Evolutionary conservation across 2,113 vertebrate species (phyloP), one percentile per base, ranked within the genome.

Genomic region (Phoxinus phoxinus): DNA sequence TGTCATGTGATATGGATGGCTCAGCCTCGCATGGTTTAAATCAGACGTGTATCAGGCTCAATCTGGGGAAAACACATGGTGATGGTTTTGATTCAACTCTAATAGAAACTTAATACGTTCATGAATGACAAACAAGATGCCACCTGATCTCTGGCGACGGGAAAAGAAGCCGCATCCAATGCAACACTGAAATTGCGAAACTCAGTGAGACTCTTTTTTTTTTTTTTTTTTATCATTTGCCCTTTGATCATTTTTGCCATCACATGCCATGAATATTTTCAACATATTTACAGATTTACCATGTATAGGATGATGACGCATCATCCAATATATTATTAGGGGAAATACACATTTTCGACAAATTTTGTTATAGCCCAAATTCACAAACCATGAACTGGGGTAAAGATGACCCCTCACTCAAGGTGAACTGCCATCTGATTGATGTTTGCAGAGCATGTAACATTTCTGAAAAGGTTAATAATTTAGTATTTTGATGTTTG

Each of bases 1-100:
- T 75, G 71, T 77, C 71, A 72, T 84, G 71, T 61, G 71, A 75
- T 67, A 73, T 44, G 76, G 65, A 73, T 75, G 72, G 73, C 77
- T 86, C 79, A 48, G 83, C 56, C 32, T 84, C 17, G 80, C 53
- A 13, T 6, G 58, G 63, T 67, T 88, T 44, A 83, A 88, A 82
- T 84, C 35, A 73, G 65, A 82, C 61, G 87, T 71, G 58, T 76
- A 83, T 85, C 44, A 46, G 53, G 69, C 51, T 76, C 83, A 85
- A 81, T 84, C 80, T 85, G 76, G n/a, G 48, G 56, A 48, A 67
- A 35, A 61, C 44, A 32, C 48, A 67, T 17, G 65, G 25, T 86
- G 78, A 88, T 86, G 73, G 81, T 86, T 69, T 89, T 84, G 81
- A 89, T 85, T 89, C 83, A 65, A 35, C 87, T 88, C 84, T 77